Conservation (phyloP, 2,797 vertebrate species). For the Coendou prehensilis region DNA sequence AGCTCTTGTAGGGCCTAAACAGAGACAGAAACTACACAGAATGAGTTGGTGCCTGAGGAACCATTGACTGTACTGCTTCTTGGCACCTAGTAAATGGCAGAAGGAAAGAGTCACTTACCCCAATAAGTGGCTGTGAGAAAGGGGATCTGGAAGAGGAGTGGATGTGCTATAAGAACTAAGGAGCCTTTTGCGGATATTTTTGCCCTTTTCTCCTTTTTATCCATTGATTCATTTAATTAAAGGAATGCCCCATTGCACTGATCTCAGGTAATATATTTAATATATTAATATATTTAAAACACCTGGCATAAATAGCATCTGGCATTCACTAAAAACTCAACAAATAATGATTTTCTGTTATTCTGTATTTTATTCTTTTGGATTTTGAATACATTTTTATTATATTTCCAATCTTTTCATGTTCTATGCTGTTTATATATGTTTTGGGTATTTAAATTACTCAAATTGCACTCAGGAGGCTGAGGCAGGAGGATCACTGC, state of each 20-base stretch:
- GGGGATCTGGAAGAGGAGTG: background rate
- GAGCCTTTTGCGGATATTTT: background rate
- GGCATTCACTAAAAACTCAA: background rate
- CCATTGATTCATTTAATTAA: background rate
- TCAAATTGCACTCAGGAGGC: background rate
- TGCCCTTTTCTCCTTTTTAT: background rate
- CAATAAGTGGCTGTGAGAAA: background rate
- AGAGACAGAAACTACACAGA: background rate
- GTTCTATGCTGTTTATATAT: constrained; percentile 9
- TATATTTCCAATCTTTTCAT: background rate
- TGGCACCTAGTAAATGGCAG: background rate
- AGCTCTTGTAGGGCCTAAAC: background rate
- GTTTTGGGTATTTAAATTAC: constrained; percentile 34
- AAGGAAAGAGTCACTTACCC: background rate
- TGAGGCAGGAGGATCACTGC: background rate
- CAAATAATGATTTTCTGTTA: background rate
- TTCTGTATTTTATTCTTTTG: constrained; percentile 22
- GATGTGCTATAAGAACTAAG: background rate
- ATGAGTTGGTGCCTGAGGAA: background rate
- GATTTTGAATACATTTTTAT: constrained; percentile 34
- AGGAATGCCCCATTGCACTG: background rate
- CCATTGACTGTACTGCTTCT: background rate
- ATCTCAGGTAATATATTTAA: constrained; percentile 1
- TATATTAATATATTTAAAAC: background rate
- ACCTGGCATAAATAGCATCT: background rate